These are phyloP conservation scores for Noctua janthe DNA, from an alignment of 2,888 invertebrate species.

Conservation along the genomic window DNA sequence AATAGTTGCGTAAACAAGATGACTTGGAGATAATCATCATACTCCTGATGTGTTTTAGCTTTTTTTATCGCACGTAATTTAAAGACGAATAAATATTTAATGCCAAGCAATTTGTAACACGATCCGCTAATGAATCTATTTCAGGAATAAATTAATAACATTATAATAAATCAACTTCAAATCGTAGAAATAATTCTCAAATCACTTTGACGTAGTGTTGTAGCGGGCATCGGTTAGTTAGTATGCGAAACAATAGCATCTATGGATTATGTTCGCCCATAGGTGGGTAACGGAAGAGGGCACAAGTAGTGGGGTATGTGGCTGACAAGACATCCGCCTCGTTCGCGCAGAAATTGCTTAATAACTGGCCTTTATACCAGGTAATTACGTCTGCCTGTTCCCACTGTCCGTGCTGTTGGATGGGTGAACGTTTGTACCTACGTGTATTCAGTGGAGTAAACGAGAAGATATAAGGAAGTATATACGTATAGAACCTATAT, in stretches of 20 bases:
- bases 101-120: conserved; percentile 53
- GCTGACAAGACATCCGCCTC: conserved; percentile 77
- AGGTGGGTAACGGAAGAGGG: conserved; percentile 55
- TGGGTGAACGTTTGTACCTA: conserved; percentile 26
- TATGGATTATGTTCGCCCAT: conserved; percentile 56
- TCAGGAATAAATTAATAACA: conserved; percentile 51
- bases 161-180: conserved; percentile 36
- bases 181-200: conserved; percentile 14
- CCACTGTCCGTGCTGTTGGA: conserved; percentile 54
- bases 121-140: conserved; percentile 51
- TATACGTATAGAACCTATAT: background rate
- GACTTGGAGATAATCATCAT: conserved; percentile 28
- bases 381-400: conserved; percentile 81
- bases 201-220: conserved; percentile 15
- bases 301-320: conserved; percentile 50
- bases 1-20: conserved; percentile 40
- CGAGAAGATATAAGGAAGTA: conserved; percentile 4
- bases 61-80: conserved; percentile 19
- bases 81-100: conserved; percentile 48
- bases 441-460: conserved; percentile 11
- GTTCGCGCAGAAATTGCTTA: conserved; percentile 84
- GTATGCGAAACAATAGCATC: conserved; percentile 60
- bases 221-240: conserved; percentile 33
- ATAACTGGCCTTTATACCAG: conserved; percentile 85
- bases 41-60: conserved; percentile 9